Conservation (phyloP, 2,797 vertebrate genomes). For the Gymnodraco acuticeps region DNA sequence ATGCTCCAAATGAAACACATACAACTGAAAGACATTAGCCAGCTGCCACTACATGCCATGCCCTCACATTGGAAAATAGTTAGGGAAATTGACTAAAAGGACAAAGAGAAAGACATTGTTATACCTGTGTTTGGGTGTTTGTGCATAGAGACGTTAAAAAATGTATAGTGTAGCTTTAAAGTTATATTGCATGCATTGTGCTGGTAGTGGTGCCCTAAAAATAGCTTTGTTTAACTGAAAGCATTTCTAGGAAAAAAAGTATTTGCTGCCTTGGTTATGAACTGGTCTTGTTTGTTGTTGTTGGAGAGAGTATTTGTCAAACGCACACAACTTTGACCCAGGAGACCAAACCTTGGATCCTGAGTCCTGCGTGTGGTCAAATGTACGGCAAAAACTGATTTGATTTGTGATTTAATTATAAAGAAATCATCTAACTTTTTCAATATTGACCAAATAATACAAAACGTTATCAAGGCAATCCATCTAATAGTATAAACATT, state of each 20-base stretch:
- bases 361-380: too few species aligned
- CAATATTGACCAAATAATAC: background rate
- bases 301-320: background rate
- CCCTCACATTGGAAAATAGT: background rate
- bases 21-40: conserved; percentile 6
- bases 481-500: too few species aligned
- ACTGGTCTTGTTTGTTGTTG: background rate
- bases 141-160: background rate
- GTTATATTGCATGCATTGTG: background rate
- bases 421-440: background rate
- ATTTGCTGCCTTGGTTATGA: background rate
- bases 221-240: background rate
- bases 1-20: background rate
- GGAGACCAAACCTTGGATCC: too few species aligned
- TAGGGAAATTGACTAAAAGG: background rate
- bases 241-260: background rate
- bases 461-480: too few species aligned
- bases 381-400: background rate
- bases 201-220: too few species aligned
- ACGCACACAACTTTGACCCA: background rate
- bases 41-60: background rate
- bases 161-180: background rate
- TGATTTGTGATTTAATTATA: background rate
- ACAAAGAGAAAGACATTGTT: background rate
- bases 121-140: background rate